Conservation (phyloP, 2,113 vertebrate genomes). For the Colossoma macropomum region DNA sequence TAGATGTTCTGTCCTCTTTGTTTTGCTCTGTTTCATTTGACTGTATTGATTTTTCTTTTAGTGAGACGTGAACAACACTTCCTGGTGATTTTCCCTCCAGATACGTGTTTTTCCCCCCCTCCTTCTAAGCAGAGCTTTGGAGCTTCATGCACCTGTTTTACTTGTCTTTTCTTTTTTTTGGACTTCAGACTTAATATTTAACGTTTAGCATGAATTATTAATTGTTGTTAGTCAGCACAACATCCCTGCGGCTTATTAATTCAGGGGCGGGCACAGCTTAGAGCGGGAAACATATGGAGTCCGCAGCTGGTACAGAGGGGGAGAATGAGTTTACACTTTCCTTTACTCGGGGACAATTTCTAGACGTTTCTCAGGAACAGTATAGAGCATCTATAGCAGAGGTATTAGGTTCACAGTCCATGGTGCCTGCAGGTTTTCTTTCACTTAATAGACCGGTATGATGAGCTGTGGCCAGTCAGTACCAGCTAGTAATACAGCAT, state of each 20-base stretch:
- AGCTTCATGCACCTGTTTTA: background rate
- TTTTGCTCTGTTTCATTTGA: background rate
- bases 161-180: background rate
- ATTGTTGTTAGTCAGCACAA: slow-evolving; percentile 20
- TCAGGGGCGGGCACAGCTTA: slow-evolving; percentile 15
- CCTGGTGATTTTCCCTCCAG: background rate
- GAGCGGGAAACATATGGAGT: slow-evolving; percentile 12
- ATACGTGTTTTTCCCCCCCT: background rate
- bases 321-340: slow-evolving; percentile 15
- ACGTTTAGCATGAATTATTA: slow-evolving; percentile 39
- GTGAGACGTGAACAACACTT: slow-evolving; percentile 24
- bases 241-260: background rate
- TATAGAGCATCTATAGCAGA: background rate
- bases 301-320: slow-evolving; percentile 16
- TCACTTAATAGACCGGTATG: background rate
- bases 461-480: background rate
- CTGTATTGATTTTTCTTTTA: slow-evolving; percentile 18
- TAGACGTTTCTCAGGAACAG: background rate
- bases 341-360: slow-evolving; percentile 16
- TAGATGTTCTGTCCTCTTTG: slow-evolving; percentile 6
- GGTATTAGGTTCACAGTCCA: too few relatives aligned
- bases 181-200: slow-evolving; percentile 44
- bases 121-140: background rate
- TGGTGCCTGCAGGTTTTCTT: background rate
- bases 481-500: background rate